A percentile compares a stretch with the other conserved stretches of the same genome.
Conservation (phyloP, 2,113 vertebrate genomes). For the Oriolus oriolus region DNA sequence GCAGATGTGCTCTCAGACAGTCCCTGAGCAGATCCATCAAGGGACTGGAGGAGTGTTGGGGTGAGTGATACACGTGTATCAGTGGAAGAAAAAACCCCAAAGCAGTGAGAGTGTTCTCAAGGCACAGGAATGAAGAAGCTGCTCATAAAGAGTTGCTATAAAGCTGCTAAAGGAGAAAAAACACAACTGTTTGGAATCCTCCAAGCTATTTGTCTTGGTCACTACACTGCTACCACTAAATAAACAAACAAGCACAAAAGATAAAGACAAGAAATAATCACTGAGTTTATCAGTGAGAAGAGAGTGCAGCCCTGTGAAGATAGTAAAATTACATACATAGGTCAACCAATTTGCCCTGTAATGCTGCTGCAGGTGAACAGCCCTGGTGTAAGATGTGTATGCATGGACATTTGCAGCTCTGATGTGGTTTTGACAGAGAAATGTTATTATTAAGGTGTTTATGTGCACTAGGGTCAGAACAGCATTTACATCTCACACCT, state of each 20-base stretch:
- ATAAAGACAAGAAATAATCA: conserved; percentile 49
- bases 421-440: not conserved
- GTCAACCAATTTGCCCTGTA: conserved; percentile 43
- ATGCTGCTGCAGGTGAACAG: not conserved
- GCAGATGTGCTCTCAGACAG: not conserved
- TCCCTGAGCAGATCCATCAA: not conserved
- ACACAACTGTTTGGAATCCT: not conserved
- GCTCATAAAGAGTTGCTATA: not conserved
- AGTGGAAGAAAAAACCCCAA: not conserved
- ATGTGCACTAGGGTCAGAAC: not conserved
- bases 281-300: not conserved
- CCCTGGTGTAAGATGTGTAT: not conserved
- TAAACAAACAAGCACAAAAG: conserved; percentile 39
- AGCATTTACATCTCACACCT: not conserved
- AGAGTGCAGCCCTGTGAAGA: not conserved
- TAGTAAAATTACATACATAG: conserved; percentile 1
- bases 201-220: conserved; percentile 32
- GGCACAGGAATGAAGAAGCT: not conserved
- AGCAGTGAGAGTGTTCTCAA: not conserved
- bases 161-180: not conserved
- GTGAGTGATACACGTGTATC: not conserved
- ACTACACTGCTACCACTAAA: conserved; percentile 46
- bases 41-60: not conserved
- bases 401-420: not conserved
- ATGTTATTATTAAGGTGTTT: not conserved